Percentiles rank a stretch among this genome's conserved stretches.
phyloP scores from a whole-genome alignment of 2,888 invertebrate species.

The Rhaphigaster nebulosa region DNA sequence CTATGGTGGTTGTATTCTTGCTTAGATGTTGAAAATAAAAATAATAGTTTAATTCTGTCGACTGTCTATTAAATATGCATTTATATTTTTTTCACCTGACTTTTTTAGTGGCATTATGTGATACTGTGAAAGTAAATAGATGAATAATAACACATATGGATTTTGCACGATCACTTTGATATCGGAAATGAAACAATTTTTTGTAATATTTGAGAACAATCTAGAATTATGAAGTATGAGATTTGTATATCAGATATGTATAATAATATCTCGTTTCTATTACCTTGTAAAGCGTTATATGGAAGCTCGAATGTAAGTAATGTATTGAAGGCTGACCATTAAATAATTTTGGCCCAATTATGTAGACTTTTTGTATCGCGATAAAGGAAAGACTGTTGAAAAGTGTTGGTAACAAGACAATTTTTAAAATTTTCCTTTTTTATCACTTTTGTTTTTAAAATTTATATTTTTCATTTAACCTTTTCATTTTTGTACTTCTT shows the following conservation, averaged over 20 bases:
- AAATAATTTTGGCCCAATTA: constrained; percentile 31
- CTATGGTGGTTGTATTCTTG: background rate
- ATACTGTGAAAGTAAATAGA: background rate
- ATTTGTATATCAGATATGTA: background rate
- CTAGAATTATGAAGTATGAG: background rate
- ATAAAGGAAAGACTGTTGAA: constrained; percentile 12
- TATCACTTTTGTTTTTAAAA: background rate
- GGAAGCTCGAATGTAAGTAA: background rate
- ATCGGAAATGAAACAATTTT: background rate
- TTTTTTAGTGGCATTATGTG: background rate
- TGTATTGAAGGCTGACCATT: background rate
- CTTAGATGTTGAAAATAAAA: background rate
- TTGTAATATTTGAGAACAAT: background rate
- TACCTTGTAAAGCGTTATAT: background rate
- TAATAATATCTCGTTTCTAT: background rate
- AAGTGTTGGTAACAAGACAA: background rate
- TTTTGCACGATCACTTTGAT: background rate
- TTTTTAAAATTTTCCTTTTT: background rate
- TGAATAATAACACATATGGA: background rate
- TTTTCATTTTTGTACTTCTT: background rate
- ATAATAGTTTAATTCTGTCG: background rate
- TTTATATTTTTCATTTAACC: background rate
- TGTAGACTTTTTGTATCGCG: background rate
- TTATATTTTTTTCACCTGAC: background rate
- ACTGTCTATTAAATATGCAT: background rate